Percentiles rank a stretch among this genome's conserved stretches.
These are phyloP conservation scores for Atherinomorus stipes DNA, from an alignment of 2,113 vertebrate genomes.

Conservation along the genomic window DNA sequence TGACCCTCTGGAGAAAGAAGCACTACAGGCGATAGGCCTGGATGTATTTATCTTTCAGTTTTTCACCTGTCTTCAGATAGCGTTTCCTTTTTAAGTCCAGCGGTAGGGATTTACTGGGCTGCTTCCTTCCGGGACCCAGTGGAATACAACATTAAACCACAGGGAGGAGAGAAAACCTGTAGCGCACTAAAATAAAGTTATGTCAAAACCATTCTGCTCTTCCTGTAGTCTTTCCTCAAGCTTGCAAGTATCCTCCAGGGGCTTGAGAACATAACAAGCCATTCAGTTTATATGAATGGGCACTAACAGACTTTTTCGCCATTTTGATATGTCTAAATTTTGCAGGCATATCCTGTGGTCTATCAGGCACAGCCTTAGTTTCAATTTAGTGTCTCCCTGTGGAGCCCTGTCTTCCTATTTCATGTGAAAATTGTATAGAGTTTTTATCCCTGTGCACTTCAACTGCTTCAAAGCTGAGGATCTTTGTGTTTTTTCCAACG, in stretches of 20 bases:
- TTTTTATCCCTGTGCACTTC: slow-evolving; percentile 66
- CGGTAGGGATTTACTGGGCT: slow-evolving; percentile 91
- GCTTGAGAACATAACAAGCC: slow-evolving; percentile 93
- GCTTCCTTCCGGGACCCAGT: slow-evolving; percentile 90
- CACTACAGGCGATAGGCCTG: slow-evolving; percentile 55
- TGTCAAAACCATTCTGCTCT: slow-evolving; percentile 98
- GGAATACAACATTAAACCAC: slow-evolving; percentile 93
- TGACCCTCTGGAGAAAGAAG: slow-evolving; percentile 62
- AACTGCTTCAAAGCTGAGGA: slow-evolving; percentile 76
- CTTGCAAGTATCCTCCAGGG: slow-evolving; percentile 90
- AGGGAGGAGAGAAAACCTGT: slow-evolving; percentile 91
- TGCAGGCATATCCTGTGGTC: slow-evolving; percentile 99
- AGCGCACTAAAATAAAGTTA: slow-evolving; percentile 93
- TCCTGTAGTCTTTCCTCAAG: slow-evolving; percentile 90
- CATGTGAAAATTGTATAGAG: slow-evolving; percentile 88
- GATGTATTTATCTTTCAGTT: slow-evolving; percentile 84
- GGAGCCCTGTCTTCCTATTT: slow-evolving; percentile 89
- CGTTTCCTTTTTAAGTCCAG: slow-evolving; percentile 90
- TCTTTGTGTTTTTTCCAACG: slow-evolving; percentile 68
- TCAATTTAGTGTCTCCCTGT: slow-evolving; percentile 97
- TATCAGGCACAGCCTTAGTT: slow-evolving; percentile 96
- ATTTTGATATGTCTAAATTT: slow-evolving; percentile 93
- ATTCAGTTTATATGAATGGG: slow-evolving; percentile 96
- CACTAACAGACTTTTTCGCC: slow-evolving; percentile 98
- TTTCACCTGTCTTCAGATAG: slow-evolving; percentile 96